Evolutionary conservation across 2,888 invertebrate species (phyloP), one percentile per base, ranked within the genome.

Genomic region (Catocala nupta): DNA sequence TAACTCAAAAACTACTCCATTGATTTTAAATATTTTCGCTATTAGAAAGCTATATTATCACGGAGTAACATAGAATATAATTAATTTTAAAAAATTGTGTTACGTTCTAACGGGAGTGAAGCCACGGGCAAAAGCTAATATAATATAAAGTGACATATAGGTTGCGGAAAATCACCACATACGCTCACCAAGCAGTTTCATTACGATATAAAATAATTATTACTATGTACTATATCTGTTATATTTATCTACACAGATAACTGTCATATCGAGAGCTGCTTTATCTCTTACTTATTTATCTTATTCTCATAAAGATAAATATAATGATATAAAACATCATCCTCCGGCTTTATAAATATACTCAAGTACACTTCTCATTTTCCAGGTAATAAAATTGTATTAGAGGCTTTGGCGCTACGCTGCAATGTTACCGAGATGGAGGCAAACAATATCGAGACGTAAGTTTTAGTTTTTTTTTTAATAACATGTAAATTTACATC

Each of bases 361-460:
- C 47, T 67, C n/a, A 58, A 42, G 54, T 52, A 6, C 51, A 25
- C 13, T 71, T 63, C 39, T 70, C 55, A 43, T 63, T 63, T 81
- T 78, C 16, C 85, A 84, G 84, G 73, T 84, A 75, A 77, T 77
- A 68, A 75, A 75, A 60, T 80, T 75, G 73, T 42, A 33, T 39
- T 53, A 34, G 36, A 59, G 47, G 53, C n/a, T 11, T 51, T 47
- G 12, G 12, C 67, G 49, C 55, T 56, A 56, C 34, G 42, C 75
- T 72, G 83, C 76, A 77, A 92, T 92, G 92, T 72, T 90, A 87
- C 87, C 90, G 80, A 82, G 87, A 92, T 92, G 92, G 92, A 81
- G 90, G 45, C 76, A 83, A 63, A 85, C 81, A 63, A 80, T 92
- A 77, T 85, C 91, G 55, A 91, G 86, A 84, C 67, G 92, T 92